These are phyloP conservation scores for Holocentrus rufus DNA, from an alignment of 2,797 vertebrate genomes.

Conservation along the genomic window DNA sequence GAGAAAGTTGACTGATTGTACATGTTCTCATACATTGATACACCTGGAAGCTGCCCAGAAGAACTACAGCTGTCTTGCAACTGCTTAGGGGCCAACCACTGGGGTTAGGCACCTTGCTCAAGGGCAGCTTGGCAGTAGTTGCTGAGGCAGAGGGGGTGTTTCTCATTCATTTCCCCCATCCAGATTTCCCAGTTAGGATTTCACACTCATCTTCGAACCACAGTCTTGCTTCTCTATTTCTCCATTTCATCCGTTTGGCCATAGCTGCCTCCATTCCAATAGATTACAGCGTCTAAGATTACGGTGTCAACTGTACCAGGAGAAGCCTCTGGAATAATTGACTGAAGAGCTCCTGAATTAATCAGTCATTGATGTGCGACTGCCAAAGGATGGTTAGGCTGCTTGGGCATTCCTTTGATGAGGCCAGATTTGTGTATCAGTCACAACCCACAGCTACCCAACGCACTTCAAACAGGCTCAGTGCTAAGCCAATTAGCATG, in stretches of 20 bases:
- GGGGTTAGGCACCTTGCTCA: slow-evolving; percentile 1
- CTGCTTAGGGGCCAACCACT: background rate
- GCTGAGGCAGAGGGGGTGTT: slow-evolving; percentile 3
- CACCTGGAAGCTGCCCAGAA: no score
- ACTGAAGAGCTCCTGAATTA: slow-evolving; percentile 54
- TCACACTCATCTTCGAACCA: background rate
- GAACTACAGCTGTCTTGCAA: no score
- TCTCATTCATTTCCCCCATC: slow-evolving; percentile 7
- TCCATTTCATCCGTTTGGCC: no score
- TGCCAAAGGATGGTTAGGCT: slow-evolving; percentile 54
- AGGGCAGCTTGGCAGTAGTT: slow-evolving; percentile 3
- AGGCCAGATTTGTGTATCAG: slow-evolving; percentile 70
- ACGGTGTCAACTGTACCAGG: background rate
- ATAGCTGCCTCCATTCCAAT: no score
- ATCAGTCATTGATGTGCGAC: slow-evolving; percentile 47
- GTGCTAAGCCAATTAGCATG: slow-evolving; percentile 76
- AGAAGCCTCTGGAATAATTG: background rate
- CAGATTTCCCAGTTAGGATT: background rate
- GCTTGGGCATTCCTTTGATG: slow-evolving; percentile 66
- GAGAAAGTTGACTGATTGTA: no score
- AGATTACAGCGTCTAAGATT: background rate
- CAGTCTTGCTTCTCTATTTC: slow-evolving; percentile 8
- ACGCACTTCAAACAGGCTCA: slow-evolving; percentile 75
- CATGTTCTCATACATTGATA: no score
- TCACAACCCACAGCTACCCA: slow-evolving; percentile 65